phyloP scores from a whole-genome alignment of 2,888 invertebrate species.

The Prenolepis imparis region DNA sequence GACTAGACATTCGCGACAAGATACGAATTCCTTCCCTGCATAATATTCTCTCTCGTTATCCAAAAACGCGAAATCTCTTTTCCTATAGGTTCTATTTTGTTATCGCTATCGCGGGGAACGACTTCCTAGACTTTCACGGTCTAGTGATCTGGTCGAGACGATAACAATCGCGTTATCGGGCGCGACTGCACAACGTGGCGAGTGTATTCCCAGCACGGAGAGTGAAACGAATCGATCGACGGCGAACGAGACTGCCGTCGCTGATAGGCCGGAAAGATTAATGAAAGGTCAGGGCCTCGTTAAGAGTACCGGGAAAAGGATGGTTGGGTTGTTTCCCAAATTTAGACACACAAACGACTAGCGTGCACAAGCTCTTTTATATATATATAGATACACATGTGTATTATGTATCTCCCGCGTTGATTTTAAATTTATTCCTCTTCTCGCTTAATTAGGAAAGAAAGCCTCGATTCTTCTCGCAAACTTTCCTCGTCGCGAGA shows the following conservation, averaged over 20 bases:
- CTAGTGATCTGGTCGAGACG: conserved; percentile 7
- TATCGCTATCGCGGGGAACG: background rate
- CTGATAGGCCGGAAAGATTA: conserved; percentile 52
- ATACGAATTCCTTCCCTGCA: background rate
- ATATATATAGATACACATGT: too few species aligned
- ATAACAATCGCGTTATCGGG: conserved; percentile 18
- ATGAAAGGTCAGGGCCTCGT: conserved; percentile 63
- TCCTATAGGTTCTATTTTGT: background rate
- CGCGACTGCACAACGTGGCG: background rate
- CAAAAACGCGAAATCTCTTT: background rate
- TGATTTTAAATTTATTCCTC: background rate
- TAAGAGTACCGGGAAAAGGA: background rate
- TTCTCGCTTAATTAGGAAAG: conserved; percentile 11
- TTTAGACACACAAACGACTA: conserved; percentile 18
- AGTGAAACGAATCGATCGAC: conserved; percentile 54
- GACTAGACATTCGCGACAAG: background rate
- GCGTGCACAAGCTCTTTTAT: background rate
- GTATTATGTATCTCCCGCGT: too few species aligned
- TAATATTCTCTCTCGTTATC: background rate
- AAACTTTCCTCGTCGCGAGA: background rate
- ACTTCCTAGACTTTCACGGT: background rate
- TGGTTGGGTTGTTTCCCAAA: background rate
- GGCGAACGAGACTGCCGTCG: conserved; percentile 21
- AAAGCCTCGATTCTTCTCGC: background rate
- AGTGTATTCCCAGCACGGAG: conserved; percentile 15